These are phyloP conservation scores for Phycodurus eques DNA, from an alignment of 2,113 vertebrate species.

Conservation along the genomic window DNA sequence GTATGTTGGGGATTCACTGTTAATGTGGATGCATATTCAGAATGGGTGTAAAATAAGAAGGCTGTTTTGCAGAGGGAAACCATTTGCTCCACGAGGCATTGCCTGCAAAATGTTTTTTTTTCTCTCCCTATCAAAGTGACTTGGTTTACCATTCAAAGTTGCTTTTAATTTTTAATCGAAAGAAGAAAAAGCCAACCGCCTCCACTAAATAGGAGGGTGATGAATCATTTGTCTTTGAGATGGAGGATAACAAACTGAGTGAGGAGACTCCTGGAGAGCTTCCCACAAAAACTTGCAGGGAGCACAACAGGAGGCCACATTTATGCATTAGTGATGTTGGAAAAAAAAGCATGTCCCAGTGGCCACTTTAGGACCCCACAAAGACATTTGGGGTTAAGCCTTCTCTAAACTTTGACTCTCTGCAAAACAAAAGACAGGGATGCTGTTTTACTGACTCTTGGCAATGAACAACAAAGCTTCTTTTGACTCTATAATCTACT, in stretches of 20 bases:
- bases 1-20: background rate
- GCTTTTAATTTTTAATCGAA: conserved; percentile 43
- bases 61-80: background rate
- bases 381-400: conserved; percentile 24
- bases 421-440: conserved; percentile 36
- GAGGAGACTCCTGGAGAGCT: conserved; percentile 51
- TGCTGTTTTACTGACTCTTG: conserved; percentile 25
- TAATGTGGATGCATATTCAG: background rate
- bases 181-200: conserved; percentile 16
- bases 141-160: conserved; percentile 27
- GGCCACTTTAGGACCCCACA: conserved; percentile 14
- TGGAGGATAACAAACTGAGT: conserved; percentile 45
- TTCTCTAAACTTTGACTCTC: conserved; percentile 36
- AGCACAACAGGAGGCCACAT: conserved; percentile 38
- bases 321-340: conserved; percentile 23
- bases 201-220: conserved; percentile 28
- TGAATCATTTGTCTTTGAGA: conserved; percentile 58
- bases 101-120: conserved; percentile 26
- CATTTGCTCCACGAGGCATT: conserved; percentile 14
- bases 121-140: conserved; percentile 1
- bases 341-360: conserved; percentile 23
- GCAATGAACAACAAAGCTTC: conserved; percentile 2
- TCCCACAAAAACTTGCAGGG: conserved; percentile 41
- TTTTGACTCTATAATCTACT: conserved; percentile 27
- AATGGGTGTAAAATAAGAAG: background rate